phyloP scores from a whole-genome alignment of 2,888 invertebrate species.

The Drosophila infuscata region DNA sequence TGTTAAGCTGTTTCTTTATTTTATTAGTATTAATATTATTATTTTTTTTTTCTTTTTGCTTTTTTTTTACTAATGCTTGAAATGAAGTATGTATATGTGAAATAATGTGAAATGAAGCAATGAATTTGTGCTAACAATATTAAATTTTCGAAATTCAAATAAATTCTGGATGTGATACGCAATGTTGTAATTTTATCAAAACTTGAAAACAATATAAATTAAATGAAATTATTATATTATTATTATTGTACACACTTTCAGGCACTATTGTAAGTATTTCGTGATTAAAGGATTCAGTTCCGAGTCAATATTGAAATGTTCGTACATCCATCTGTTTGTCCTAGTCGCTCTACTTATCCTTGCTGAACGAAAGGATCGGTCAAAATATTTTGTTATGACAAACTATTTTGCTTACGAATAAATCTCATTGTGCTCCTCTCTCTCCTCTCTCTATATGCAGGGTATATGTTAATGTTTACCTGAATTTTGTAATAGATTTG shows the following conservation, averaged over 20 bases:
- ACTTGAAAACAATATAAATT: neutral
- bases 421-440: neutral
- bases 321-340: no score
- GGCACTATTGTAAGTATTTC: neutral
- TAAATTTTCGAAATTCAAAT: neutral
- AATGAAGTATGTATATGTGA: neutral
- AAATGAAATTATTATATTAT: neutral
- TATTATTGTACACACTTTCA: neutral
- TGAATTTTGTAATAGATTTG: neutral
- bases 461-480: neutral
- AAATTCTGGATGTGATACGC: neutral
- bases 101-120: constrained; percentile 21
- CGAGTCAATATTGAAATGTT: neutral
- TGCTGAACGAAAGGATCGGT: neutral
- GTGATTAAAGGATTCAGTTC: neutral
- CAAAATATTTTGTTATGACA: neutral
- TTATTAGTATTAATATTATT: constrained; percentile 2
- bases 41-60: neutral
- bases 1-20: constrained; percentile 3
- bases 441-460: neutral
- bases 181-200: neutral
- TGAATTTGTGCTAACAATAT: constrained; percentile 22
- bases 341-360: no score
- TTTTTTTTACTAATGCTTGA: neutral
- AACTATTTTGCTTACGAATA: no score